Evolutionary conservation across 2,888 invertebrate species (phyloP), one percentile per base, ranked within the genome.

Genomic region (Drosophila koepferae): DNA sequence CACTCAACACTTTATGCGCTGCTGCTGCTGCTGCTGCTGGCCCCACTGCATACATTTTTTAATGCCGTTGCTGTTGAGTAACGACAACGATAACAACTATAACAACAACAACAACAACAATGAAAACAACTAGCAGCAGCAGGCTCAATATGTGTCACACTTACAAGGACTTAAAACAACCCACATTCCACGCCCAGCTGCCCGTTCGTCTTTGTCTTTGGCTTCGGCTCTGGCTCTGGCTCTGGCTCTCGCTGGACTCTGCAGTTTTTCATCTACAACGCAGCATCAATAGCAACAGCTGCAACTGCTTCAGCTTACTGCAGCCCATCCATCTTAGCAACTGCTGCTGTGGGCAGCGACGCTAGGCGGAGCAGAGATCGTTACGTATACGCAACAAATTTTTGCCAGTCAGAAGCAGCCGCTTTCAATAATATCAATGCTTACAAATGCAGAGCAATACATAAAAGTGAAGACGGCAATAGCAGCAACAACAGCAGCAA

Each of bases 131-230:
- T 36, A 54, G 40, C 10, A 60, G 41, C 20, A 55, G 61, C 56
- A 68, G 66, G 51, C 72, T 66, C 74, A 69, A 77, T 84, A 80
- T 85, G 72, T 86, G 82, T 80, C 78, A 78, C 69, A 77, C 71
- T 63, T 71, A 71, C 72, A 41, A 58, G 54, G 23, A 53, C 23
- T 53, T 41, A 34, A 36, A 40, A 46, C 40, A 36, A 63, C 36
- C 61, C 51, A 28, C 38, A 14, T 8, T 18, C 20, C 34, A 58
- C 34, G 20, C 55, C 38, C 54, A 44, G 41, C 54, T 53, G 49
- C 54, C 53, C 62, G 53, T 78, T 71, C 61, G 67, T 63, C 80
- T 69, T 66, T 72, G 55, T 31, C 41, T 49, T 34, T 34, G 6
- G 31, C 10, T 28, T 1, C 6, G 65, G 40, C 63, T 74, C 59